Base-by-base conservation (phyloP, 2,888 invertebrate genomes). In the Morinoia aosen region DNA sequence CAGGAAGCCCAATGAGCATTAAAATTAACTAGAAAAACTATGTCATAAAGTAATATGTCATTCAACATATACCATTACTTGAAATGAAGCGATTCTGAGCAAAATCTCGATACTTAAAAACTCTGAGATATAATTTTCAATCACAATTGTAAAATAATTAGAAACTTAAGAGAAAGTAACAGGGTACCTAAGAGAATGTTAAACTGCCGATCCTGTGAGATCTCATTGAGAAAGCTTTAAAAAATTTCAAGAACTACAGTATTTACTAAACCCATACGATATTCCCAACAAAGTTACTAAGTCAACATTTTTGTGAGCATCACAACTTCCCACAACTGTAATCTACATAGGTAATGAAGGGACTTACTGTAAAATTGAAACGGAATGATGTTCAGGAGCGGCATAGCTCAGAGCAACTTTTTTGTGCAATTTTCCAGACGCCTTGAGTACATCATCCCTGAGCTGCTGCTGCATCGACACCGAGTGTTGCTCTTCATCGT, bases 361-460 rank as follows among this genome's bases (percentile, higher is more conserved):
- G 25, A 93, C 93, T 57, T 98, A 98, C 97, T 98, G 98, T 93
- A 99, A 97, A 91, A 98, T 97, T 96, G 98, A 97, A 4, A 98
- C 97, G 95, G 97, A 97, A 12, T 96, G 96, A 16, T 88, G 76
- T 95, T 97, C 97, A 95, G 98, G 97, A 40, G 97, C 97, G 95
- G 97, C 97, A 96, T 98, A 98, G 95, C 97, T 97, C 96, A 98
- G 98, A 0, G 99, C 99, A 61, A 99, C 98, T 97, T 98, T 98
- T 97, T 98, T 98, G 95, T 98, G 98, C 96, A 99, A 97, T 97
- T 98, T 98, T 4, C 99, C 99, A 96, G 98, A 98, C 97, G 98
- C 98, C 97, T 99, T 99, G 90, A 99, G 97, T 97, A 98, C 98
- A 97, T 99, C 99, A 97, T 98, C 98, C 97, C 98, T 98, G 96